Conservation (phyloP, 2,797 vertebrate genomes). For the Dermochelys coriacea region DNA sequence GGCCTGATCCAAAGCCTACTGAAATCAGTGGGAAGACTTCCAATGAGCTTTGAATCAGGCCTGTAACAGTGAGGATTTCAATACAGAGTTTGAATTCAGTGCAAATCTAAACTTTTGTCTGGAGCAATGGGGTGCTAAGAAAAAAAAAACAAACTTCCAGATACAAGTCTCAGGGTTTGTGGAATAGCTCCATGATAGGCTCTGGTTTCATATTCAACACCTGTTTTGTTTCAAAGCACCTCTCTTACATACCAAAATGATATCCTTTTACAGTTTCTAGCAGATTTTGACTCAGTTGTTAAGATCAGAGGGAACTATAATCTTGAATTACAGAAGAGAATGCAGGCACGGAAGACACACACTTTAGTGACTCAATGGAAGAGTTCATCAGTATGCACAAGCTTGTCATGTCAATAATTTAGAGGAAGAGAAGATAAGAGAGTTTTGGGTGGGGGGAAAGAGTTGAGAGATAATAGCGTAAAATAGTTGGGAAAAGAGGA, state of each 20-base stretch:
- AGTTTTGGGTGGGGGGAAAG: not conserved
- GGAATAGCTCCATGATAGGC: not conserved
- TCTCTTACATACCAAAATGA: not conserved
- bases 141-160: not conserved
- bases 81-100: fast-evolving
- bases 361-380: not conserved
- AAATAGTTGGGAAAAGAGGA: fast-evolving
- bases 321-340: not conserved
- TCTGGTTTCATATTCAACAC: not conserved
- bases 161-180: not conserved
- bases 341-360: not conserved
- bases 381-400: not conserved
- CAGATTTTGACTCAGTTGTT: not conserved
- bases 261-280: not conserved
- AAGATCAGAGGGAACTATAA: not conserved
- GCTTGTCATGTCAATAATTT: constrained; percentile 16
- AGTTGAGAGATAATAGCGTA: not conserved
- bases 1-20: not conserved
- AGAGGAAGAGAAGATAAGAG: not conserved
- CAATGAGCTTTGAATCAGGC: not conserved
- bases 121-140: not conserved
- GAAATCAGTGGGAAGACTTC: not conserved
- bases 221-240: not conserved
- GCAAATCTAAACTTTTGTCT: not conserved
- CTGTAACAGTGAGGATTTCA: constrained; percentile 1